Evolutionary conservation across 2,113 vertebrate genomes (phyloP).

Genomic region (Synchiropus splendidus): DNA sequence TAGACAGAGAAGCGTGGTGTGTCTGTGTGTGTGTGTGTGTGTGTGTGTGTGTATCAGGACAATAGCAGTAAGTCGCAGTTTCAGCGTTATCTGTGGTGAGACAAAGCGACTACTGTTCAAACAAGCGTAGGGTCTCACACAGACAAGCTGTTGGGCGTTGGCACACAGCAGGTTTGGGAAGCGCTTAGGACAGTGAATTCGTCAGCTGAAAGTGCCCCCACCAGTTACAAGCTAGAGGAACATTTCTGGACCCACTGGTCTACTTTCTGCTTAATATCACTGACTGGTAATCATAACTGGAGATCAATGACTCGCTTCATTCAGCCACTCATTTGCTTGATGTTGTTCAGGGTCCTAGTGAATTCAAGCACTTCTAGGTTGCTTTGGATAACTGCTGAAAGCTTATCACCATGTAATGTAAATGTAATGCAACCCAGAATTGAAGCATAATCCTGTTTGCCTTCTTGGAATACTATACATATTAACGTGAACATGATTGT

Average conservation of each 20-base stretch:
- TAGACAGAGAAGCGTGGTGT: conserved; percentile 1
- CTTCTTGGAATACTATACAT: not conserved
- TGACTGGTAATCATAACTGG: too few species aligned
- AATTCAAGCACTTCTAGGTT: too few species aligned
- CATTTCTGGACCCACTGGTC: too few species aligned
- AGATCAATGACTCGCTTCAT: too few species aligned
- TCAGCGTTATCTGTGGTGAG: conserved; percentile 52
- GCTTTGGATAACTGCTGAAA: too few species aligned
- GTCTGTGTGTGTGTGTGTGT: conserved; percentile 6
- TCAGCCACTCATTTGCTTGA: too few species aligned
- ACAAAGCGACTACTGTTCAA: conserved; percentile 58
- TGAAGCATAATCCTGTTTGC: too few species aligned
- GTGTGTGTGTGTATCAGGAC: conserved; percentile 23
- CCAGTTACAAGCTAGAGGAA: conserved; percentile 7
- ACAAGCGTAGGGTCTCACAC: conserved; percentile 20
- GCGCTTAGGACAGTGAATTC: not conserved
- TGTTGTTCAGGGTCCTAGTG: too few species aligned
- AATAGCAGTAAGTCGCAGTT: conserved; percentile 51
- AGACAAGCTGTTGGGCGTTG: conserved; percentile 27
- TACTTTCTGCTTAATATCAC: too few species aligned
- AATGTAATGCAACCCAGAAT: too few species aligned
- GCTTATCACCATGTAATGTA: too few species aligned
- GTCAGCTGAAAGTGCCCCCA: not conserved
- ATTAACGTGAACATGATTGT: not conserved
- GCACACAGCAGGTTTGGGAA: conserved; percentile 19